Conservation (phyloP, 2,797 vertebrate species). For the Glyptemys insculpta region DNA sequence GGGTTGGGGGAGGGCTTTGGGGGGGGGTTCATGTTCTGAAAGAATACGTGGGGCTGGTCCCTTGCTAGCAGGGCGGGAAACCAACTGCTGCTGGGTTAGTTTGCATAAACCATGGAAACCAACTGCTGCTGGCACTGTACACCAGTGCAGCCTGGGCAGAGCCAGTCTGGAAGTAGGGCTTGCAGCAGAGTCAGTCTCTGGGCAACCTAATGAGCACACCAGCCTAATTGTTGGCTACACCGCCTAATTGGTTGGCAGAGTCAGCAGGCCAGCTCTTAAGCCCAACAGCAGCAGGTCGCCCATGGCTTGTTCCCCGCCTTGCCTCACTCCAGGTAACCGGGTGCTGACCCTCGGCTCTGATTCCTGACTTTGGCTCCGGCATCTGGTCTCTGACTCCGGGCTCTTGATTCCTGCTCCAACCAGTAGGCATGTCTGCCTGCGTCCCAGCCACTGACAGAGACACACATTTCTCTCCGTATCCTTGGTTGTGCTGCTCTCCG, state of each 20-base stretch:
- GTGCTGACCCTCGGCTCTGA: neutral
- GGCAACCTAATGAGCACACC: neutral
- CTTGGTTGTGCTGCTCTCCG: neutral
- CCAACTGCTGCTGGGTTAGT: rapidly evolving
- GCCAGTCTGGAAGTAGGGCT: too few relatives aligned
- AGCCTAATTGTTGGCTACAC: neutral
- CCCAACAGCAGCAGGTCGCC: neutral
- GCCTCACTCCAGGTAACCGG: neutral
- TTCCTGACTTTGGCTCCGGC: neutral
- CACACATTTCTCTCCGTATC: neutral
- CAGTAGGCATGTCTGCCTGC: neutral
- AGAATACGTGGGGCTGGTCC: neutral
- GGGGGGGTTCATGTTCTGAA: neutral
- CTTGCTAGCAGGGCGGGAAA: neutral
- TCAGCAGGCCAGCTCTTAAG: neutral
- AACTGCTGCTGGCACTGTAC: neutral
- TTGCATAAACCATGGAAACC: neutral
- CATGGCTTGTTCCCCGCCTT: neutral
- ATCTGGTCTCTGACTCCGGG: neutral
- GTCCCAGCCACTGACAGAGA: neutral
- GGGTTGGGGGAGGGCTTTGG: neutral
- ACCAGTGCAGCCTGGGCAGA: too few relatives aligned
- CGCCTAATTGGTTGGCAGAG: neutral
- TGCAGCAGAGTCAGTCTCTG: neutral
- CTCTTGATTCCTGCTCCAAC: neutral